Evolutionary conservation across 64 coral and sea anemone species (phyloP), one percentile per base, ranked within the genome.

Genomic region (Porites lutea): DNA sequence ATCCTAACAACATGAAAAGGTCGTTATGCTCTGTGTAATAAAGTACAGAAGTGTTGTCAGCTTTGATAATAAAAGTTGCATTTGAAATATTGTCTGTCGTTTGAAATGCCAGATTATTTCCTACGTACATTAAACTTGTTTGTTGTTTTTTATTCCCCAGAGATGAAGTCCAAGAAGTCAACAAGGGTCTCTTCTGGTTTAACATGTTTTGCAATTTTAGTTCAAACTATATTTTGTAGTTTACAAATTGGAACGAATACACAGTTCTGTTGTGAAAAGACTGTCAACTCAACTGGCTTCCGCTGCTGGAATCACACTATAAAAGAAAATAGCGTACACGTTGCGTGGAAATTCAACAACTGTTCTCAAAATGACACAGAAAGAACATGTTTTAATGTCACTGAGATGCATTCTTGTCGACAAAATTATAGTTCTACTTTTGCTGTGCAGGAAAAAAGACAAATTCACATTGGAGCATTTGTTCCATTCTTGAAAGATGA

Each of bases 391-490:
- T 84, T 84, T 48, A 84, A 84, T 12, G 81, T 68, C 67, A 84
- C 81, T 15, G 44, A 45, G 3, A 51, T 63, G 11, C 4, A 48
- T 61, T 12, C 81, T 3, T 84, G 81, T 21, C 18, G 8, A 68
- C 16, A 51, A 13, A 46, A 68, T 84, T 49, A 18, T 22, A 50
- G 16, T 13, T 46, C 16, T 22, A 84, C 3, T 18, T 16, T 84
- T 8, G 11, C 49, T 11, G 6, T 8, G 3, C 19, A 0, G 19
- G 62, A 19, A 19, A 69, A 84, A 60, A 92, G 55, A 52, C 22
- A 79, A 37, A 73, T 93, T 54, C 82, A 93, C 43, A 44, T 93
- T 52, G 91, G 82, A 9, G 91, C 82, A 19, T 93, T 79, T 53
- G 48, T 93, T 63, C 82, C 82, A 20, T 87, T 76, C 46, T 2